Evolutionary conservation across 2,888 invertebrate genomes (phyloP).

Genomic region (Chloroclystis v-ata): DNA sequence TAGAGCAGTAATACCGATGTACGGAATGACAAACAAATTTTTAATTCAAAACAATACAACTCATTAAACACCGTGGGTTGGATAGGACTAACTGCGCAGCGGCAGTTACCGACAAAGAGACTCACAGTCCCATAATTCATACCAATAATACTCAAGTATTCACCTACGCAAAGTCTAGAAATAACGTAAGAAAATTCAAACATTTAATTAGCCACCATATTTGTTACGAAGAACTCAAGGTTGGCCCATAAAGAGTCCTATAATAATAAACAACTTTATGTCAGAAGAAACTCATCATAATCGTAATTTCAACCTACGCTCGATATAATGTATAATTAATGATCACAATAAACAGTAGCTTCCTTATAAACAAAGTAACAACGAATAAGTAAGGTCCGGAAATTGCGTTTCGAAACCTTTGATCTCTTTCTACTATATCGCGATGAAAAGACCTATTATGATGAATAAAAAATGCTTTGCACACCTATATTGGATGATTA

Average conservation of each 20-base stretch:
- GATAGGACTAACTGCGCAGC: slow-evolving; percentile 1
- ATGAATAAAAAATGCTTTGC: too few relatives aligned
- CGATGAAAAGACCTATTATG: too few relatives aligned
- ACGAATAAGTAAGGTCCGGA: not conserved
- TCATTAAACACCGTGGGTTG: not conserved
- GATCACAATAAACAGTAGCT: slow-evolving; percentile 9
- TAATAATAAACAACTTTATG: slow-evolving; percentile 67
- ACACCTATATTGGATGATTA: too few relatives aligned
- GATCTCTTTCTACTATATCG: too few relatives aligned
- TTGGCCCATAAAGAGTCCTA: slow-evolving; percentile 61
- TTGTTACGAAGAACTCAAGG: slow-evolving; percentile 65
- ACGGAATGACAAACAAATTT: not conserved
- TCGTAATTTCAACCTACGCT: slow-evolving; percentile 65
- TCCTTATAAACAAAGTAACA: not conserved
- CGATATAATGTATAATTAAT: slow-evolving; percentile 48
- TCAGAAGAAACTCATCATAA: slow-evolving; percentile 69
- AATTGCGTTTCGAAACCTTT: not conserved
- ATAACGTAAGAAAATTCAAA: slow-evolving; percentile 68
- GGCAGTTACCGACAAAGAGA: slow-evolving; percentile 19
- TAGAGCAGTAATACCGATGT: not conserved
- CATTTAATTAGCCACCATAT: slow-evolving; percentile 71
- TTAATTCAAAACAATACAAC: not conserved
- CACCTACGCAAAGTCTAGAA: slow-evolving; percentile 59
- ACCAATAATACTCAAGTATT: slow-evolving; percentile 42
- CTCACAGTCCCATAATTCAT: slow-evolving; percentile 44